Conservation (phyloP, 2,888 invertebrate species). For the Polydesmus complanatus region DNA sequence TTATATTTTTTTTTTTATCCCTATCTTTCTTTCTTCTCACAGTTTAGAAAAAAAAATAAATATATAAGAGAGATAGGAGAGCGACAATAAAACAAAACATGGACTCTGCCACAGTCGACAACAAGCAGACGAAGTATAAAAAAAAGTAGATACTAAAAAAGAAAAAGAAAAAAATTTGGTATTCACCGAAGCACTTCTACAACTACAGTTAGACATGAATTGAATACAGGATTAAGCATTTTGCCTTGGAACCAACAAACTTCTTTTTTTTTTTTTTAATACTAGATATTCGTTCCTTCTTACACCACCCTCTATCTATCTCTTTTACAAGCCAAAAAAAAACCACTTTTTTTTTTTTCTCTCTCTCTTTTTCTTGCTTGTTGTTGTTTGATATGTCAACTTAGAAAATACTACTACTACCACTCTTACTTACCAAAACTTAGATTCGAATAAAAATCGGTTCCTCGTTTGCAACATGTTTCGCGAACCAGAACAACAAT, state of each 20-base stretch:
- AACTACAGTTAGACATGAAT: constrained; percentile 9
- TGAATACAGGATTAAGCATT: constrained; percentile 12
- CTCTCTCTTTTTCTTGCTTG: neutral
- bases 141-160: too few species aligned
- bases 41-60: neutral
- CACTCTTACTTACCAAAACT: neutral
- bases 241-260: constrained; percentile 6
- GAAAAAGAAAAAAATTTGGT: neutral
- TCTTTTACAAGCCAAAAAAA: neutral
- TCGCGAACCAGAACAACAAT: neutral
- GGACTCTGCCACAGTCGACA: constrained; percentile 1
- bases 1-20: too few species aligned
- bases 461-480: too few species aligned
- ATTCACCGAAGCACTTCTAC: neutral
- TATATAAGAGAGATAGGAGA: neutral
- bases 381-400: neutral
- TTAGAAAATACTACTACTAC: neutral
- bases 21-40: too few species aligned
- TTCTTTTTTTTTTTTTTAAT: neutral
- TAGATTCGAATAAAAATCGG: neutral
- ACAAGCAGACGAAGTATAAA: neutral
- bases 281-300: neutral
- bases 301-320: neutral
- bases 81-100: neutral
- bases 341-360: neutral